A percentile compares a stretch with the other conserved stretches of the same genome.
These are phyloP conservation scores for Callyntrura sp. DNA, from an alignment of 2,888 invertebrate genomes.

Conservation along the genomic window DNA sequence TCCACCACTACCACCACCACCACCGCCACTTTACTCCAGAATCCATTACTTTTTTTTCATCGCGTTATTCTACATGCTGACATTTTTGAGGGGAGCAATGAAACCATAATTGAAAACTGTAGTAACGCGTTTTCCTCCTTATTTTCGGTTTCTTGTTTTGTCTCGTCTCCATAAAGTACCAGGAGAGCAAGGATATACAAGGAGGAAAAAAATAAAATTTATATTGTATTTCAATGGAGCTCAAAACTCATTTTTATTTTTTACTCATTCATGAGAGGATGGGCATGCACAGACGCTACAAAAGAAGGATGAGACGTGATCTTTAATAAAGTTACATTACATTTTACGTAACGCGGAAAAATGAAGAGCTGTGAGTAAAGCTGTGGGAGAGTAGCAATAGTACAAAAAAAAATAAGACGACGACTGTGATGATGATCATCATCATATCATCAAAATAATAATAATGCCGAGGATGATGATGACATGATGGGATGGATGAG, in stretches of 20 bases:
- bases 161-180: constrained; percentile 27
- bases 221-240: constrained; percentile 58
- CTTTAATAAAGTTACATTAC: constrained; percentile 50
- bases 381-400: constrained; percentile 1
- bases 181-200: too few species aligned
- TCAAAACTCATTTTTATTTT: constrained; percentile 46
- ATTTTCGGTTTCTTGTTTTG: neutral
- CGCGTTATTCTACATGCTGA: constrained; percentile 59
- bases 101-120: constrained; percentile 72
- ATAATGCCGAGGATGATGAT: constrained; percentile 56
- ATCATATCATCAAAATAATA: constrained; percentile 45
- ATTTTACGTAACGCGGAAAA: constrained; percentile 3
- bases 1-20: too few species aligned
- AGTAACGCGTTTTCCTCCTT: constrained; percentile 57
- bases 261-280: constrained; percentile 23
- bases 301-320: neutral
- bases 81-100: constrained; percentile 69
- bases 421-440: constrained; percentile 17
- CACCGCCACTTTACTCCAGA: constrained; percentile 55
- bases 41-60: constrained; percentile 73
- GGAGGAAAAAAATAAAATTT: constrained; percentile 43
- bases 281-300: neutral
- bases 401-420: too few species aligned
- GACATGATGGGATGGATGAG: constrained; percentile 63
- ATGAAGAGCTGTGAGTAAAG: too few species aligned